Conservation (phyloP, 2,113 vertebrate genomes). For the Varanus salvator region DNA sequence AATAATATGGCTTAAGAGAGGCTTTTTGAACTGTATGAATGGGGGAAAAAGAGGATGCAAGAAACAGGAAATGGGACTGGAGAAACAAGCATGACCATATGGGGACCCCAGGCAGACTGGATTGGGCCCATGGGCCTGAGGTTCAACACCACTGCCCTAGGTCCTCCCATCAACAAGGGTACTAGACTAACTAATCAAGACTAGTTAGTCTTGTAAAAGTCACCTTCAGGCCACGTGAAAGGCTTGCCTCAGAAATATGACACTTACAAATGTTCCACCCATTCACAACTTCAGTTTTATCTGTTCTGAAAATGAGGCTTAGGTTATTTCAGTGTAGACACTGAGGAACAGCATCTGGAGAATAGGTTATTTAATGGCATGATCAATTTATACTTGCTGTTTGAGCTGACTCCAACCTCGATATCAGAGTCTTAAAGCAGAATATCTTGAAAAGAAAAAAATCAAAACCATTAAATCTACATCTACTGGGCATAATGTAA, state of each 20-base stretch:
- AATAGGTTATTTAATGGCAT: neutral
- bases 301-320: neutral
- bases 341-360: neutral
- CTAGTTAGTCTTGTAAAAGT: no score
- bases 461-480: neutral
- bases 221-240: neutral
- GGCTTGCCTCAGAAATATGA: neutral
- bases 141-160: no score
- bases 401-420: neutral
- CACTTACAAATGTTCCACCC: neutral
- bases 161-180: neutral
- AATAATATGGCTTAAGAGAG: no score
- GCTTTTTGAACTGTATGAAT: no score
- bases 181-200: no score
- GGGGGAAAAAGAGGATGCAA: no score
- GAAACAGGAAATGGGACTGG: no score
- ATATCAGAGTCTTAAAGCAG: neutral
- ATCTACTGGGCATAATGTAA: neutral
- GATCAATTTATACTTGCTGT: neutral
- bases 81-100: no score
- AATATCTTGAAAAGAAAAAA: neutral
- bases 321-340: no score
- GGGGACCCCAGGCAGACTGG: no score
- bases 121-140: neutral
- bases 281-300: neutral